phyloP scores from a whole-genome alignment of 2,113 vertebrate genomes.

The Gobio gobio region DNA sequence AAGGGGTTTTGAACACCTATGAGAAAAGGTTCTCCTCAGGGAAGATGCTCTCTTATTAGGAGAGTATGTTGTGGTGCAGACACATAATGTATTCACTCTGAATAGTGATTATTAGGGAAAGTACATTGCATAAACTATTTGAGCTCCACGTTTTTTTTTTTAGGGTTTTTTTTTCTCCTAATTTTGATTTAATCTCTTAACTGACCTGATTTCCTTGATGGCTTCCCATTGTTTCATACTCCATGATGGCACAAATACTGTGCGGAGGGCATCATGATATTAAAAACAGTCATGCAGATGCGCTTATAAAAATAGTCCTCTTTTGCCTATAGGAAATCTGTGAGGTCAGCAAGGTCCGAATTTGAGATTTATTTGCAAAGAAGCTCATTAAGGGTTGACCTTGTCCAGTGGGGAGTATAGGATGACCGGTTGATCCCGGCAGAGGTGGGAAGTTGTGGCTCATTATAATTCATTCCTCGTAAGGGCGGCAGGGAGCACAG shows the following conservation, averaged over 20 bases:
- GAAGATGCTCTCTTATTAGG: background rate
- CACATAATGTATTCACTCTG: background rate
- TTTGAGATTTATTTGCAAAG: constrained; percentile 35
- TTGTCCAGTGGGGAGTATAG: constrained; percentile 11
- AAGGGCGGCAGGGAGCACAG: constrained; percentile 27
- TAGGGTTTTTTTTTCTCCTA: background rate
- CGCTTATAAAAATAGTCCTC: background rate
- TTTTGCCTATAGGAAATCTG: constrained; percentile 33
- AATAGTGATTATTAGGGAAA: constrained; percentile 37
- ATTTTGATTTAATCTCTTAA: constrained; percentile 36
- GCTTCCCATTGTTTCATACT: background rate
- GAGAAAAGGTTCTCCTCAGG: constrained; percentile 25
- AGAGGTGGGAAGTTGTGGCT: background rate
- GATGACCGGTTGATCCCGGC: background rate
- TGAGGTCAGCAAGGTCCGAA: constrained; percentile 23
- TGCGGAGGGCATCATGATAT: constrained; percentile 10
- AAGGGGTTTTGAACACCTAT: background rate
- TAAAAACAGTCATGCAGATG: background rate
- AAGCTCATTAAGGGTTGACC: constrained; percentile 40
- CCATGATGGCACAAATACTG: background rate
- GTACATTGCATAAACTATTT: constrained; percentile 30
- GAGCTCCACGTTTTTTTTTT: background rate
- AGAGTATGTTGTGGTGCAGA: background rate
- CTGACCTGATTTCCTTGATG: constrained; percentile 37
- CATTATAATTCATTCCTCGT: constrained; percentile 17